Conservation (phyloP, 2,113 vertebrate genomes). For the Thamnaconus septentrionalis region DNA sequence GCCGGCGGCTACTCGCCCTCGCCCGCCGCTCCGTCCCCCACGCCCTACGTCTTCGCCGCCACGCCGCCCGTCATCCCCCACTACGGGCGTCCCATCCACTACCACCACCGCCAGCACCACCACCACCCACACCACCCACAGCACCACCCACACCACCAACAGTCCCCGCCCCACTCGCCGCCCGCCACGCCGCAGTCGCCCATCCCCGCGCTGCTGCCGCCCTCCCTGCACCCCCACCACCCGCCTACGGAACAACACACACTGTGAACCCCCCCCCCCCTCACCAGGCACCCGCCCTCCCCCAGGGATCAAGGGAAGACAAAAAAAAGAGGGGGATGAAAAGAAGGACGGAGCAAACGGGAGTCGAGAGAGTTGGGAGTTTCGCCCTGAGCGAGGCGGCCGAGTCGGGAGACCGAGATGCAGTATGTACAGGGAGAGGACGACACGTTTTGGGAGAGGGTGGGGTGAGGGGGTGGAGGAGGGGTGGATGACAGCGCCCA, state of each 20-base stretch:
- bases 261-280: constrained; percentile 74
- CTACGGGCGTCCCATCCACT: constrained; percentile 68
- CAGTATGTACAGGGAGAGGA: constrained; percentile 64
- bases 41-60: constrained; percentile 64
- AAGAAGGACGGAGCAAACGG: constrained; percentile 15
- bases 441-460: constrained; percentile 34
- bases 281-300: background rate
- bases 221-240: constrained; percentile 77
- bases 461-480: constrained; percentile 1
- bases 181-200: constrained; percentile 84
- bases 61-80: constrained; percentile 71
- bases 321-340: constrained; percentile 7
- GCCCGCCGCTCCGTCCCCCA: constrained; percentile 48
- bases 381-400: constrained; percentile 13
- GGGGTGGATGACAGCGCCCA: no score
- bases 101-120: constrained; percentile 73
- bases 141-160: constrained; percentile 75
- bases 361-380: constrained; percentile 35
- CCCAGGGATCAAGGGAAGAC: constrained; percentile 49
- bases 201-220: constrained; percentile 75
- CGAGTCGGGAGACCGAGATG: constrained; percentile 43
- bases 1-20: constrained; percentile 62
- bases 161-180: constrained; percentile 80
- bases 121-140: constrained; percentile 71
- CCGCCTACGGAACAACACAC: constrained; percentile 84